Base-by-base conservation (phyloP, 2,113 vertebrate species). In the Brachionichthys hirsutus region DNA sequence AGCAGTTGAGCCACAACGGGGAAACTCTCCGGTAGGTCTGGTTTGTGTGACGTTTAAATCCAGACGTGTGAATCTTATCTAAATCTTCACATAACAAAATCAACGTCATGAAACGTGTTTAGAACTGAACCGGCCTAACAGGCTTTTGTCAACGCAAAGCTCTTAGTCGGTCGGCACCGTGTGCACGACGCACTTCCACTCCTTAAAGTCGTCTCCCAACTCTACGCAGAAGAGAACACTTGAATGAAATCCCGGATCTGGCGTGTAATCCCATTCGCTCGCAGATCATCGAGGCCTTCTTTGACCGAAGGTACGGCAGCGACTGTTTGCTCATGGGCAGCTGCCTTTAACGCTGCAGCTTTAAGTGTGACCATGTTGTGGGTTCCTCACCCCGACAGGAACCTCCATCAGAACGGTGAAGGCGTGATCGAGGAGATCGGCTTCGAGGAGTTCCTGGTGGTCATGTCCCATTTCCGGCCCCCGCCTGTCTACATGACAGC, bases 381-480 rank as follows among this genome's bases (percentile, higher is more conserved):
- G 35, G 7, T 19, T 41, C 2, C 17, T 34, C 2, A 24, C 13
- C 43, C 7, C 20, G 0, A 0, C 52, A 98, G 96, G 86, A 98
- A 98, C 88, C 91, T 95, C 20, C 89, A 85, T 16, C 90, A 87
- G 60, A 90, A 87, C 10, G 67, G 78, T 0, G 84, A 75, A 0
- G 95, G 95, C 18, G 84, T 88, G 36, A 93, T 88, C 0, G 88
- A 95, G 0, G 95, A 98, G 88, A 98, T 99, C 73, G 84, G 89
- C 84, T 97, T 99, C 0, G 94, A 98, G 70, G 92, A 98, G 72
- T 99, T 99, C 72, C 88, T 99, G 76, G 92, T 92, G 67, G 91
- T 96, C 85, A 95, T 99, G 95, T 95, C 95, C 54, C 92, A 95
- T 83, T 98, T 99, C 85, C 90, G 90, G 82, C 94, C 95, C 8